Conservation (phyloP, 2,888 invertebrate genomes). For the Dynastes maya region DNA sequence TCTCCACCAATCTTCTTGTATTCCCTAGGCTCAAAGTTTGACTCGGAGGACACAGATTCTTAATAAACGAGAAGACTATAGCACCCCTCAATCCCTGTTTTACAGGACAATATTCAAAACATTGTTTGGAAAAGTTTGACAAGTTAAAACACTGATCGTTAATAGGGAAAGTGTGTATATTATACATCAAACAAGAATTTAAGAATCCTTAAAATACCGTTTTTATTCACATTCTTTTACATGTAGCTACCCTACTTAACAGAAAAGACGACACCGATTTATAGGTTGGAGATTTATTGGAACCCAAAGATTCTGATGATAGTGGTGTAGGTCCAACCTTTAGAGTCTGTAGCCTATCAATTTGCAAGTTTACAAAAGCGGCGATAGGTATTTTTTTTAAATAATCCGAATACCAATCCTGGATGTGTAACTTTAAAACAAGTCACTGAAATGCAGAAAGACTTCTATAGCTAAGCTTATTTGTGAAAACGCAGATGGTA, state of each 20-base stretch:
- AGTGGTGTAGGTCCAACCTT: conserved; percentile 85
- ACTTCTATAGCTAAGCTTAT: conserved; percentile 78
- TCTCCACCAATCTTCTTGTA: too few species aligned
- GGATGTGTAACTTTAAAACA: conserved; percentile 68
- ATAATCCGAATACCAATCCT: conserved; percentile 78
- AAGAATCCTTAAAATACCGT: too few species aligned
- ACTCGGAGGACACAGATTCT: too few species aligned
- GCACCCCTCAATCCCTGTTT: too few species aligned
- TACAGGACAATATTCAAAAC: too few species aligned
- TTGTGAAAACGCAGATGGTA: conserved; percentile 84
- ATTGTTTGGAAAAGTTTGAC: too few species aligned
- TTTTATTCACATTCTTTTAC: too few species aligned
- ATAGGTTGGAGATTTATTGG: conserved; percentile 86
- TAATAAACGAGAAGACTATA: too few species aligned
- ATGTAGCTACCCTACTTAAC: conserved; percentile 74
- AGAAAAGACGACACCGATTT: conserved; percentile 85
- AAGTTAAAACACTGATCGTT: too few species aligned
- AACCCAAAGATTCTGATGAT: conserved; percentile 78
- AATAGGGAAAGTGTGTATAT: too few species aligned
- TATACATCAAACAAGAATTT: too few species aligned
- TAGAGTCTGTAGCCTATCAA: conserved; percentile 86
- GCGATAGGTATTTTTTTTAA: conserved; percentile 88
- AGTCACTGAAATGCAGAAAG: conserved; percentile 76
- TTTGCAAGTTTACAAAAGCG: conserved; percentile 79
- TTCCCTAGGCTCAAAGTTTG: too few species aligned